Base-by-base conservation (phyloP, 2,888 invertebrate species). In the Spicauda simplicius region DNA sequence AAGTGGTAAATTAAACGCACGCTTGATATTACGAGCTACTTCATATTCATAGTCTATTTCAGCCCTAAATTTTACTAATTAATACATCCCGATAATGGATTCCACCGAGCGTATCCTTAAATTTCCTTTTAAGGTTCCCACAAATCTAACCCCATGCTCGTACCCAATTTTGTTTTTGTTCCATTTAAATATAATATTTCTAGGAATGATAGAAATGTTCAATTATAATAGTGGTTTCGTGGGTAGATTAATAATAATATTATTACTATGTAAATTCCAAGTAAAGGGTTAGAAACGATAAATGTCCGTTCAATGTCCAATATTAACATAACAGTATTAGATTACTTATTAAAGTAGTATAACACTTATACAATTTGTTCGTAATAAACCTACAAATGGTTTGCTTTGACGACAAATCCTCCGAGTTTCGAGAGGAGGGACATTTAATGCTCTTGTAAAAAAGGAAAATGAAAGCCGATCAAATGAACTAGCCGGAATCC, bases 51-150 rank as follows among this genome's bases (percentile, higher is more conserved):
- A 33, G 33, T 63, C 55, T 19, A 16, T 12, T 30, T n/a, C 16
- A 30, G 19, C 19, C 53, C 80, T 82, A 81, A 80, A 78, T 76
- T 77, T 77, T 75, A 76, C 81, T 86, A 87, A 88, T 87, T 80
- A 85, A 86, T 84, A 85, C 79, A 83, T 83, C 77, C 75, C 71
- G 70, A 75, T 83, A 84, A 83, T 80, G 80, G 80, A 76, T 77
- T 77, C 74, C 72, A 19, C 54, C 53, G 30, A 30, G 45, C 58
- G 70, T 70, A 74, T 75, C 68, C 69, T 69, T 65, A 62, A 70
- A 73, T 72, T 75, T 69, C 66, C 66, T 70, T 66, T 70, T 55
- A 56, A 70, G 37, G 65, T 70, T 68, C 60, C 64, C 55, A 48
- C 54, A 48, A 61, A 71, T 69, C 70, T 68, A 57, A 54, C 65